Evolutionary conservation across 2,888 invertebrate genomes (phyloP).

Genomic region (Leptinotarsa tumamoca): DNA sequence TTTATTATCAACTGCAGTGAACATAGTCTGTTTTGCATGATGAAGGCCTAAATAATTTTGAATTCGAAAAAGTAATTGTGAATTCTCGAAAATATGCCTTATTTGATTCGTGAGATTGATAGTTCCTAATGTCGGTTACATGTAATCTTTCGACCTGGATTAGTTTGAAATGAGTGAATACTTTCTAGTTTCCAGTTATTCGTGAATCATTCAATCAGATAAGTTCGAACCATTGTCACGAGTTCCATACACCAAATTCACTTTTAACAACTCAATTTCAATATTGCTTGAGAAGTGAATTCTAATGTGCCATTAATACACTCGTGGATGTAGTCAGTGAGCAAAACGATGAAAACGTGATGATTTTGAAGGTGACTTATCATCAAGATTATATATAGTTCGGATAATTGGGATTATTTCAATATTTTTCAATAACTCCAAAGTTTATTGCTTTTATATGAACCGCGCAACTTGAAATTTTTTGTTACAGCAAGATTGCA

Average conservation of each 20-base stretch:
- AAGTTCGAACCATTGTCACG: slow-evolving; percentile 17
- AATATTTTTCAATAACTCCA: no score
- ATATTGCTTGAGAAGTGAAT: slow-evolving; percentile 9
- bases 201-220: slow-evolving; percentile 13
- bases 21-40: no score
- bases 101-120: neutral
- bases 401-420: no score
- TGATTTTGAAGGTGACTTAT: neutral
- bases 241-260: slow-evolving; percentile 14
- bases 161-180: slow-evolving; percentile 10
- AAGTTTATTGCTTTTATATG: no score
- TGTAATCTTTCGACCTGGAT: slow-evolving; percentile 10
- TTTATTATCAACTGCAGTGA: no score
- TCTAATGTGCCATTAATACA: neutral
- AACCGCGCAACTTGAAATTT: no score
- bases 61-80: neutral
- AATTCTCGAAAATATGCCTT: neutral
- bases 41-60: neutral
- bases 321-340: neutral
- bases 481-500: no score
- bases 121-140: neutral
- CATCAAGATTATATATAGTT: no score
- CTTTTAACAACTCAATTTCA: slow-evolving; percentile 22
- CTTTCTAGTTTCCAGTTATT: slow-evolving; percentile 18
- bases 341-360: slow-evolving; percentile 3